A percentile compares a stretch with the other conserved stretches of the same genome.
phyloP scores from a whole-genome alignment of 2,113 vertebrate species.

The Crotalus helleri region DNA sequence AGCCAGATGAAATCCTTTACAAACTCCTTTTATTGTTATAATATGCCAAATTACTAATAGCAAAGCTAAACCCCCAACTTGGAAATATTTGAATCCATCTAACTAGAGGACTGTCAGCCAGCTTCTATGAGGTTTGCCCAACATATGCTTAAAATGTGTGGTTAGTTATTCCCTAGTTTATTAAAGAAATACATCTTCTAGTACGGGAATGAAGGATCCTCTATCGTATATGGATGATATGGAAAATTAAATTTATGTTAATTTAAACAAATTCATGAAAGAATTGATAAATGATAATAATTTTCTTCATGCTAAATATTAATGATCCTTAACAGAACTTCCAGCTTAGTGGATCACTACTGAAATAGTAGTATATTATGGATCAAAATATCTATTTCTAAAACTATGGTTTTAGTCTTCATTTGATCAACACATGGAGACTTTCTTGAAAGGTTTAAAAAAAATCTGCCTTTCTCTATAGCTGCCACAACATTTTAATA shows the following conservation, averaged over 20 bases:
- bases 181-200: neutral
- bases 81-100: neutral
- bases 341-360: neutral
- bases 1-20: neutral
- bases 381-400: neutral
- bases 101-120: neutral
- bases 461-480: neutral
- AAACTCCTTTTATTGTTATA: neutral
- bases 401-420: neutral
- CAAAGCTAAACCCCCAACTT: neutral
- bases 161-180: neutral
- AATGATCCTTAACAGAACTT: neutral
- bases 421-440: neutral
- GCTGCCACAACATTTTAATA: neutral
- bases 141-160: neutral
- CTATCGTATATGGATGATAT: neutral
- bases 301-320: neutral
- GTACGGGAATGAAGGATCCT: neutral
- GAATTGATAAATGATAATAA: neutral
- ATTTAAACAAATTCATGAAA: neutral
- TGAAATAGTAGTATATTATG: neutral
- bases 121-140: conserved; percentile 2
- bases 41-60: conserved; percentile 9
- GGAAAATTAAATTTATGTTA: neutral
- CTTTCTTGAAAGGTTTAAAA: neutral